Percentiles rank a stretch among this genome's conserved stretches.
phyloP scores from a whole-genome alignment of 1,140 invertebrate genomes.

The Cotesia vestalis region DNA sequence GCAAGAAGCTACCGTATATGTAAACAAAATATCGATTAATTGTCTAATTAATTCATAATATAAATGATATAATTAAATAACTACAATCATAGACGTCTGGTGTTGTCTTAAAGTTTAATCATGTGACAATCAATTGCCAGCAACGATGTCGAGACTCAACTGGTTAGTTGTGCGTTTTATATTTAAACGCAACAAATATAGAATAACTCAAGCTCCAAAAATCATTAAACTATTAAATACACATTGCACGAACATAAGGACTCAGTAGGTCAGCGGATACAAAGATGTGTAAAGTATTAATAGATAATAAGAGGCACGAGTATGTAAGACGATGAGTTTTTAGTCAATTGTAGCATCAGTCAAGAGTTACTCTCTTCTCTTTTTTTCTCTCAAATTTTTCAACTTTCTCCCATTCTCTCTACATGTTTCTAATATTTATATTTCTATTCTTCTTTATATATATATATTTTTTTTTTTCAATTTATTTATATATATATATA shows the following conservation, averaged over 20 bases:
- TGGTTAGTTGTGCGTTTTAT: neutral
- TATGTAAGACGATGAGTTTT: conserved; percentile 13
- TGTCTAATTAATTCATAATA: neutral
- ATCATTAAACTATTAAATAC: neutral
- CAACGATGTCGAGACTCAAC: conserved; percentile 25
- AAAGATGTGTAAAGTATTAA: conserved; percentile 30
- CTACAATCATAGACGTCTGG: neutral
- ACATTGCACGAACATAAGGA: conserved; percentile 1
- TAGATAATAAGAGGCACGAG: conserved; percentile 25
- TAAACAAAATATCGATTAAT: neutral
- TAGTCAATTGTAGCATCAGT: conserved; percentile 18
- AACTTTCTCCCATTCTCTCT: neutral
- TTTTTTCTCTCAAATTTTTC: conserved; percentile 8
- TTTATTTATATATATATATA: neutral
- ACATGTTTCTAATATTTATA: neutral
- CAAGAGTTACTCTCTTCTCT: conserved; percentile 6
- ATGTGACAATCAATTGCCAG: conserved; percentile 33
- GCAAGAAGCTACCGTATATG: neutral
- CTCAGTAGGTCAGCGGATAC: conserved; percentile 9
- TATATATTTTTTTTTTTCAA: neutral
- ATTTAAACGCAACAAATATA: conserved; percentile 7
- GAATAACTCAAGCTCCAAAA: neutral
- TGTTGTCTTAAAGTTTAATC: neutral
- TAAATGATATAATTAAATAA: neutral
- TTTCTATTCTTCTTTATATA: too few species aligned